Conservation (phyloP, 2,888 invertebrate genomes). For the Amblyjoppa proteus region DNA sequence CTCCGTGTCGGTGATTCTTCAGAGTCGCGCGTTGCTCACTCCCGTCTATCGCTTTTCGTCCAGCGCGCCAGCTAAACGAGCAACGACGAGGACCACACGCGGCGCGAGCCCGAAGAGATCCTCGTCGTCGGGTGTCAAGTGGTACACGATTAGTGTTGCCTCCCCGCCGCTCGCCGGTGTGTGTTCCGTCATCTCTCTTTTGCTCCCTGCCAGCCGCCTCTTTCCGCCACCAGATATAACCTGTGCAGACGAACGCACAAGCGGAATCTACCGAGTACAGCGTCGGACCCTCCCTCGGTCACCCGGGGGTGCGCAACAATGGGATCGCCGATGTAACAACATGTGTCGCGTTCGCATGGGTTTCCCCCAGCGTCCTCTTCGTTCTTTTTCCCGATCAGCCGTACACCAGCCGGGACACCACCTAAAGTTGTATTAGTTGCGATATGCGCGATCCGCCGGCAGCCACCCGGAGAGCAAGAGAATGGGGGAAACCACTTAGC, state of each 20-base stretch:
- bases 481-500: slow-evolving; percentile 83
- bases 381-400: slow-evolving; percentile 60
- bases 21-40: neutral
- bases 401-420: neutral
- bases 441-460: slow-evolving; percentile 13
- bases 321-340: slow-evolving; percentile 82
- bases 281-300: slow-evolving; percentile 47
- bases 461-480: slow-evolving; percentile 71
- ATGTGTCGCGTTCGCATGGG: slow-evolving; percentile 83
- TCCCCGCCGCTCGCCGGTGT: slow-evolving; percentile 72
- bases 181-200: slow-evolving; percentile 22
- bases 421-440: neutral
- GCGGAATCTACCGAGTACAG: slow-evolving; percentile 36
- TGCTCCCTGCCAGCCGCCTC: slow-evolving; percentile 9
- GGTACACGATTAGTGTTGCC: slow-evolving; percentile 76
- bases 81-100: slow-evolving; percentile 66
- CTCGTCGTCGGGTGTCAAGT: slow-evolving; percentile 80
- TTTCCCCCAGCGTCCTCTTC: slow-evolving; percentile 68
- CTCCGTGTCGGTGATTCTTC: slow-evolving; percentile 23
- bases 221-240: slow-evolving; percentile 5
- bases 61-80: slow-evolving; percentile 52
- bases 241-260: slow-evolving; percentile 8
- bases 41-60: slow-evolving; percentile 18
- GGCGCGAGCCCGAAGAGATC: slow-evolving; percentile 61
- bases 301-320: slow-evolving; percentile 77